Evolutionary conservation across 2,888 invertebrate species (phyloP).

Genomic region (Tipula lateralis): DNA sequence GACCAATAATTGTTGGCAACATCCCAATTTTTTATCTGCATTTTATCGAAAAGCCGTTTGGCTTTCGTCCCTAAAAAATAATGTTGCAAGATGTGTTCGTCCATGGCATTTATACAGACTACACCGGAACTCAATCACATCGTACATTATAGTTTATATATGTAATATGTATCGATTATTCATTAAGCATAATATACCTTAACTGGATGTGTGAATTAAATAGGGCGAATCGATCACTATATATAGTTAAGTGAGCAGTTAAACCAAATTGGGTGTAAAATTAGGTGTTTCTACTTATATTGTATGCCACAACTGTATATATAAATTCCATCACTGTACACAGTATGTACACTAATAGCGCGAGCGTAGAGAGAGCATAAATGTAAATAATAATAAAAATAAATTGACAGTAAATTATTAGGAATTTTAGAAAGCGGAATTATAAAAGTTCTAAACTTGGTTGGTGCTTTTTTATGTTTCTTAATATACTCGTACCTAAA

Average conservation of each 20-base stretch:
- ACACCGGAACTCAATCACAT: no score
- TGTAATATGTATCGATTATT: no score
- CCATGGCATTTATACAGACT: no score
- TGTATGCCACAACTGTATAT: background rate
- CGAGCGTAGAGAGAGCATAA: background rate
- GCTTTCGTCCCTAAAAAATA: no score
- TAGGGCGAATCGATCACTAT: background rate
- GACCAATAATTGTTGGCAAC: no score
- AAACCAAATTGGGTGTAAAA: background rate
- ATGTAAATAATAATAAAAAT: slow-evolving; percentile 9
- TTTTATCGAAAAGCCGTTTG: no score
- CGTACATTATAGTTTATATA: no score
- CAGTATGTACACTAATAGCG: background rate
- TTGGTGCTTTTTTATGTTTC: background rate
- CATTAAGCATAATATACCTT: background rate
- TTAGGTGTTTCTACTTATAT: background rate
- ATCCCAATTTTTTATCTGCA: no score
- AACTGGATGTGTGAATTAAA: background rate
- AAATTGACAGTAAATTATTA: slow-evolving; percentile 19
- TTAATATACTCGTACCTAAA: no score
- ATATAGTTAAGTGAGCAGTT: background rate
- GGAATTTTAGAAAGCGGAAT: background rate
- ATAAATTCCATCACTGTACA: background rate
- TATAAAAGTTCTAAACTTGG: background rate
- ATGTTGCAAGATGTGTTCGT: no score